Evolutionary conservation across 2,797 vertebrate species (phyloP).

Genomic region (Craterocephalus amniculus): DNA sequence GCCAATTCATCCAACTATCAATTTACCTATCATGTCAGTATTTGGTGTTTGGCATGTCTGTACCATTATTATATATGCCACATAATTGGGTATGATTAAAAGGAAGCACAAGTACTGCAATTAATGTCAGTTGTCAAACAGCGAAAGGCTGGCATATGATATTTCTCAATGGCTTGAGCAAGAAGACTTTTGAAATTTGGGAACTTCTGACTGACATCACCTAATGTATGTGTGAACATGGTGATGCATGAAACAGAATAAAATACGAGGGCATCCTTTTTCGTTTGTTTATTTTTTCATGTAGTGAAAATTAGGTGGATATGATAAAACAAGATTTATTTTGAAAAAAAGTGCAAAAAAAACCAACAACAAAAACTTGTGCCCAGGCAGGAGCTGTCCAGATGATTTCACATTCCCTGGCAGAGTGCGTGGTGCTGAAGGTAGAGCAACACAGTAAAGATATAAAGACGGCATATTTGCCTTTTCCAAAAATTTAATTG

Average conservation of each 20-base stretch:
- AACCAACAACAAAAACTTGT: too few species aligned
- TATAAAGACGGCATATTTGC: too few species aligned
- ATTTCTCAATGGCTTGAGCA: constrained; percentile 65
- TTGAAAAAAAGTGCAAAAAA: too few species aligned
- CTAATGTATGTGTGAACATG: constrained; percentile 36
- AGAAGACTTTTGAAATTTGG: constrained; percentile 63
- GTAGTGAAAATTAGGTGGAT: too few species aligned
- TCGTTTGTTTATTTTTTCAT: not conserved
- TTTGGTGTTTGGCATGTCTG: constrained; percentile 64
- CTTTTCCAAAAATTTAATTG: too few species aligned
- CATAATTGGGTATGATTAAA: constrained; percentile 85
- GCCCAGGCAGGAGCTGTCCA: too few species aligned
- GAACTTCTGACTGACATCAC: constrained; percentile 63
- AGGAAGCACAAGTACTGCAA: constrained; percentile 81
- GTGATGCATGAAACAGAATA: constrained; percentile 24
- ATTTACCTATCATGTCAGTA: constrained; percentile 80
- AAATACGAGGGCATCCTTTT: not conserved
- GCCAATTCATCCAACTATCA: constrained; percentile 79
- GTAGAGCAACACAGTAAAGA: too few species aligned
- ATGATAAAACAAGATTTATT: too few species aligned
- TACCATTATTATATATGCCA: constrained; percentile 79
- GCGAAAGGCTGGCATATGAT: constrained; percentile 71
- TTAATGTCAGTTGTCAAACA: constrained; percentile 84
- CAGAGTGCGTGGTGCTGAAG: too few species aligned
- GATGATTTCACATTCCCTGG: too few species aligned